Percentiles rank a stretch among this genome's conserved stretches.
phyloP scores from a whole-genome alignment of 2,113 vertebrate species.

The Siniperca chuatsi region DNA sequence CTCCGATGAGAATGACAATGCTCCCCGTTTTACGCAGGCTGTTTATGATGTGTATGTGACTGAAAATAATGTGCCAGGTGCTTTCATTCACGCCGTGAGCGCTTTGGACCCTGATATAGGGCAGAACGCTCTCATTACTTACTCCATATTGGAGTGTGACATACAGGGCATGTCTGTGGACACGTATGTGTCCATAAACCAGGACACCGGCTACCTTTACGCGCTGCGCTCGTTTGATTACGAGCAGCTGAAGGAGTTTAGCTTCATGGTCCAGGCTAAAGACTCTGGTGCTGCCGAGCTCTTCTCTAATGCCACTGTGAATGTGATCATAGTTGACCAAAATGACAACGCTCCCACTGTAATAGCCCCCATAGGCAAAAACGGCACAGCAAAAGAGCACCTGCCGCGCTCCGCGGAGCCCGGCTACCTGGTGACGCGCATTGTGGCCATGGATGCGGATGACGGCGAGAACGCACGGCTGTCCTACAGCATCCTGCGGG shows the following conservation, averaged over 20 bases:
- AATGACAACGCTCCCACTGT: slow-evolving; percentile 93
- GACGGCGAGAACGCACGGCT: slow-evolving; percentile 96
- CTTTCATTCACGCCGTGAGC: slow-evolving; percentile 96
- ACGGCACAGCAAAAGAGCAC: slow-evolving; percentile 90
- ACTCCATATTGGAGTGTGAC: slow-evolving; percentile 96
- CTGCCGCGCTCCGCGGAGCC: slow-evolving; percentile 95
- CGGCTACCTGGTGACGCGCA: slow-evolving; percentile 93
- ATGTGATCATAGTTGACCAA: slow-evolving; percentile 94
- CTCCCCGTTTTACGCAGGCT: slow-evolving; percentile 93
- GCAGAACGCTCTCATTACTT: slow-evolving; percentile 93
- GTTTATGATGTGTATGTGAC: slow-evolving; percentile 96
- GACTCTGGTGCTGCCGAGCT: slow-evolving; percentile 91
- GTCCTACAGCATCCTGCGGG: slow-evolving; percentile 94
- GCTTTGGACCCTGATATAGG: slow-evolving; percentile 93
- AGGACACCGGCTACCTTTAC: slow-evolving; percentile 97
- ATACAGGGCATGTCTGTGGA: slow-evolving; percentile 98
- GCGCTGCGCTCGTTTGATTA: slow-evolving; percentile 98
- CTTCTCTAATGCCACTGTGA: slow-evolving; percentile 90
- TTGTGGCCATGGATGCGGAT: slow-evolving; percentile 95
- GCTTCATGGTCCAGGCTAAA: slow-evolving; percentile 93
- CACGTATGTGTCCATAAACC: slow-evolving; percentile 97
- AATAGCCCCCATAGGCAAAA: slow-evolving; percentile 86
- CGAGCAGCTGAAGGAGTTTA: slow-evolving; percentile 96
- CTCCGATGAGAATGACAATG: slow-evolving; percentile 97
- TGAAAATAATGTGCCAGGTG: slow-evolving; percentile 97